Base-by-base conservation (phyloP, 2,888 invertebrate species). In the Latheticus oryzae region DNA sequence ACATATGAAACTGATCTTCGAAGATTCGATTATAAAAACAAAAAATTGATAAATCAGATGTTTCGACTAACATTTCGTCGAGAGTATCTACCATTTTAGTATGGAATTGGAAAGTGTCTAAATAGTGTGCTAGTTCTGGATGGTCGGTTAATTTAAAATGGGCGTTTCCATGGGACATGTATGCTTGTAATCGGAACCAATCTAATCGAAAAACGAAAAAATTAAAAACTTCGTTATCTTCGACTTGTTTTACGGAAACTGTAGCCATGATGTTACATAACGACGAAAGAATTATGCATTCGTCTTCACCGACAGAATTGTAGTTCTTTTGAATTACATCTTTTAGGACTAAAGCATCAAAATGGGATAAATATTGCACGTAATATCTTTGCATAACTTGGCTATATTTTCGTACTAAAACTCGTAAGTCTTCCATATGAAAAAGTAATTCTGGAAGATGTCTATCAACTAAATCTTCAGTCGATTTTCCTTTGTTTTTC, bases 1-100 rank as follows among this genome's bases (percentile, higher is more conserved):
- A 98, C 93, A 96, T 95, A 73, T 96, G 96, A 77, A 99, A 98
- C 78, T 98, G 97, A 72, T 93, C 95, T 78, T 98, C 96, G 80
- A 98, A 97, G 77, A 95, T 93, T 81, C 93, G 91, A 72, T 90
- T 96, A 78, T 97, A 97, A 76, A 98, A 98, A 77, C 98, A 99
- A 77, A 98, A 98, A 62, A 98, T 88, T 0, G 97, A 97, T 9
- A 99, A 82, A 81, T 99, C 98, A 0, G 97, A 97, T 1, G 97
- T 95, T 79, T 99, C 98, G 1, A 93, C 90, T 68, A 99, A 83
- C 76, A 99, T 92, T 79, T 98, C 97, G 79, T 98, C 98, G 40
- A 99, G 84, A 77, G 93, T 93, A 76, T 99, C 99, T 1, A 99
- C 96, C 89, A 99, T 95, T 79, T 95, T 94, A 0, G 97, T 93